Conservation (phyloP, 2,797 vertebrate genomes). For the Cyprinodon diabolis region DNA sequence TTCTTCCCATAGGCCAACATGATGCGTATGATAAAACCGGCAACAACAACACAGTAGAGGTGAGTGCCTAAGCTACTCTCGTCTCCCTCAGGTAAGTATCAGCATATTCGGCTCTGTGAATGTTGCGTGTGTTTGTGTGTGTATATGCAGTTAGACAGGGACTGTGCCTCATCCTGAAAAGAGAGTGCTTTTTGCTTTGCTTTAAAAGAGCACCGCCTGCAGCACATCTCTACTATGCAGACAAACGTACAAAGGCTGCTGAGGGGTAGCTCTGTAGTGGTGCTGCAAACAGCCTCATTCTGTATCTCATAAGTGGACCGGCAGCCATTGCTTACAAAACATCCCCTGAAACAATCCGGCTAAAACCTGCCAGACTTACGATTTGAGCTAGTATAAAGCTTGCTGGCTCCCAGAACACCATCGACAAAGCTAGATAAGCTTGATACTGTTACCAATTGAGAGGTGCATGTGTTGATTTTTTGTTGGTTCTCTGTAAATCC, state of each 20-base stretch:
- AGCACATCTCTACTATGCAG: slow-evolving; percentile 56
- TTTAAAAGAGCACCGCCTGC: slow-evolving; percentile 61
- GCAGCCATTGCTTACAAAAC: slow-evolving; percentile 50
- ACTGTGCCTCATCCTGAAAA: slow-evolving; percentile 49
- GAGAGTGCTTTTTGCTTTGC: slow-evolving; percentile 66
- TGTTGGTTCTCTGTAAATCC: slow-evolving; percentile 39
- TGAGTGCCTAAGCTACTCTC: slow-evolving; percentile 81
- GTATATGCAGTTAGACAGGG: slow-evolving; percentile 34
- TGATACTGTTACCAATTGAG: slow-evolving; percentile 29
- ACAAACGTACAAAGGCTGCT: slow-evolving; percentile 52
- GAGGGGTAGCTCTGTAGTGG: slow-evolving; percentile 51
- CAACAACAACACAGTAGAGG: slow-evolving; percentile 95
- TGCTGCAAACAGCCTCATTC: slow-evolving; percentile 35
- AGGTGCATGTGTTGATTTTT: slow-evolving; percentile 21
- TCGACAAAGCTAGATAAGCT: slow-evolving; percentile 66
- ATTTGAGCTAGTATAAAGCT: slow-evolving; percentile 60
- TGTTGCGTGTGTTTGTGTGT: slow-evolving; percentile 23
- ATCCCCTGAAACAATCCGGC: slow-evolving; percentile 57
- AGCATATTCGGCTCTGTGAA: slow-evolving; percentile 41
- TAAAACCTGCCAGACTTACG: slow-evolving; percentile 53
- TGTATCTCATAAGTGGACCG: slow-evolving; percentile 59
- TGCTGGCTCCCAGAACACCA: slow-evolving; percentile 57
- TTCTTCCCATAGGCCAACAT: slow-evolving; percentile 88
- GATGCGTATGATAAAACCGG: slow-evolving; percentile 88
- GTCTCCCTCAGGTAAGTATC: slow-evolving; percentile 67